Evolutionary conservation across 2,113 vertebrate genomes (phyloP).

Genomic region (Catagonus wagneri): DNA sequence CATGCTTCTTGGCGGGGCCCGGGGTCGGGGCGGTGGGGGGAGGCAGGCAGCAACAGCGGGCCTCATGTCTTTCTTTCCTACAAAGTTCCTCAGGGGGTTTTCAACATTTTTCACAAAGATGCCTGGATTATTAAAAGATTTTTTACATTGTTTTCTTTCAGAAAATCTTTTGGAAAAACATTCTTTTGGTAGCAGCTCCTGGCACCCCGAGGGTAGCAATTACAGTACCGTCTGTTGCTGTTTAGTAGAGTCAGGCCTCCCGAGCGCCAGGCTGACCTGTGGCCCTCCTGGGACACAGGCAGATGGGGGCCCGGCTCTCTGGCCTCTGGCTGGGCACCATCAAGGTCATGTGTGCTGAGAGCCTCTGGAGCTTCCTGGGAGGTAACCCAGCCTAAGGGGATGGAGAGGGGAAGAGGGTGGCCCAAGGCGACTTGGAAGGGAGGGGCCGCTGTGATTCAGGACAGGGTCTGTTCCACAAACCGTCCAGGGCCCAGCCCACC

Average conservation of each 20-base stretch:
- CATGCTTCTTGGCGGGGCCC: accelerated
- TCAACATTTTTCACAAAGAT: neutral
- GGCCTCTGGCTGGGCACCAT: neutral
- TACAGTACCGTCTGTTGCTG: neutral
- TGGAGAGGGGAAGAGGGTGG: too few relatives aligned
- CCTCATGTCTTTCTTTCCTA: neutral
- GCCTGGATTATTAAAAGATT: neutral
- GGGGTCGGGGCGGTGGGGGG: too few relatives aligned
- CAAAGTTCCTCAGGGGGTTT: neutral
- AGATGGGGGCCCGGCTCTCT: neutral
- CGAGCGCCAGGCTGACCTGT: accelerated
- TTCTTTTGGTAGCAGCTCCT: neutral
- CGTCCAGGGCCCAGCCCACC: neutral
- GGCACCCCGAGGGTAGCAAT: neutral
- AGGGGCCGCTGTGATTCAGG: accelerated
- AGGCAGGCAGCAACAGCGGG: accelerated
- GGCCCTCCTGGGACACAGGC: neutral
- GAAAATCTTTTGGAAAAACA: neutral
- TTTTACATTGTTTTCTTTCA: neutral
- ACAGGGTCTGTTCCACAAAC: neutral
- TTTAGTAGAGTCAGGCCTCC: neutral
- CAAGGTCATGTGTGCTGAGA: neutral
- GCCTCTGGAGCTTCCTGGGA: neutral
- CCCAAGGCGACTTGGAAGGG: neutral
- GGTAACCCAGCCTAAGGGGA: neutral